A percentile compares a stretch with the other conserved stretches of the same genome.
phyloP scores from a whole-genome alignment of 2,113 vertebrate species.

The Sapayoa aenigma region DNA sequence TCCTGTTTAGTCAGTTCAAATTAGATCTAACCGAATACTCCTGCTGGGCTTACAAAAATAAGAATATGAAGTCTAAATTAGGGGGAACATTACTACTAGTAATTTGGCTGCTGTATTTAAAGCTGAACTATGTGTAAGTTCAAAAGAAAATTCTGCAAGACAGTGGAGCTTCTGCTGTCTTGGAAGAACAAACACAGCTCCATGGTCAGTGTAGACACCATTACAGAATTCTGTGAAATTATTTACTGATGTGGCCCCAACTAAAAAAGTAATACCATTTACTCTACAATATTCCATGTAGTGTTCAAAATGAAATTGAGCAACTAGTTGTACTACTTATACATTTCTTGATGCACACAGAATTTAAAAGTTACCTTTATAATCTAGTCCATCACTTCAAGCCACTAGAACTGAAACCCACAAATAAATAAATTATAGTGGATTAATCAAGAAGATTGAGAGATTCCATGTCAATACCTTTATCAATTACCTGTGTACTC shows the following conservation, averaged over 20 bases:
- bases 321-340: background rate
- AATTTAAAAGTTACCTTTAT: background rate
- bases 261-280: background rate
- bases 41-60: background rate
- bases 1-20: background rate
- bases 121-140: background rate
- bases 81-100: background rate
- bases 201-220: background rate
- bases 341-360: background rate
- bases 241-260: background rate
- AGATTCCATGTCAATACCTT: background rate
- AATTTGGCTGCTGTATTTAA: background rate
- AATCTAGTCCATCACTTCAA: background rate
- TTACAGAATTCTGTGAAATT: background rate
- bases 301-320: background rate
- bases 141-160: background rate
- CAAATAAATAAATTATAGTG: background rate
- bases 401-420: background rate
- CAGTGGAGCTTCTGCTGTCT: background rate
- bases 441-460: background rate
- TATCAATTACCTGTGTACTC: background rate
- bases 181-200: background rate
- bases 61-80: background rate
- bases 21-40: background rate
- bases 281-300: background rate